A percentile compares a stretch with the other conserved stretches of the same genome.
phyloP scores from a whole-genome alignment of 2,888 invertebrate species.

The Gasteruption jaculator region DNA sequence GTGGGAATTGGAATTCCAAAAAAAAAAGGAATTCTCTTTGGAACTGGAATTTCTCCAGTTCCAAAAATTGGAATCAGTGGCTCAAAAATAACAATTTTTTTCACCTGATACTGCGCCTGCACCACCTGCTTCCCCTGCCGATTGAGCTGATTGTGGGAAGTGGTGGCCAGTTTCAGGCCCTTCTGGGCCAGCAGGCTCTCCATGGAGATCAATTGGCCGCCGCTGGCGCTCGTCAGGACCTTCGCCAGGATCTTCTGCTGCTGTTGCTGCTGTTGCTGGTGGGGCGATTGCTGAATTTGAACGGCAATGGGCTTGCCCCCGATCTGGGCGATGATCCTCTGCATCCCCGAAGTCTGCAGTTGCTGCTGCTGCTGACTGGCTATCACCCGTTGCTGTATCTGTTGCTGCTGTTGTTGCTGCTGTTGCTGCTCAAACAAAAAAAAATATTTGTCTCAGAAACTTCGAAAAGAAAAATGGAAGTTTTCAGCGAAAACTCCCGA shows the following conservation, averaged over 20 bases:
- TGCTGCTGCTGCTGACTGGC: slow-evolving; percentile 45
- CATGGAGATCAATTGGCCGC: slow-evolving; percentile 58
- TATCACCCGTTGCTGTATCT: slow-evolving; percentile 30
- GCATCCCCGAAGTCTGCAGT: slow-evolving; percentile 44
- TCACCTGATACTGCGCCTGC: slow-evolving; percentile 48
- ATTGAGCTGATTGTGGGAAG: slow-evolving; percentile 40
- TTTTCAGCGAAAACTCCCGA: too few species aligned
- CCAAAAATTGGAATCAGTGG: too few species aligned
- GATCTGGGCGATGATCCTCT: slow-evolving; percentile 48
- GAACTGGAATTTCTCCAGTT: too few species aligned
- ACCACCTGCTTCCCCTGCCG: slow-evolving; percentile 47
- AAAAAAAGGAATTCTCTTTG: too few species aligned
- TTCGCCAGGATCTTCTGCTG: slow-evolving; percentile 63
- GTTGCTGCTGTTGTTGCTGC: slow-evolving; percentile 32
- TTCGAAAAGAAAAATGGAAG: too few species aligned
- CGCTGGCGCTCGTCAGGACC: slow-evolving; percentile 66
- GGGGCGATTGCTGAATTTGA: slow-evolving; percentile 54
- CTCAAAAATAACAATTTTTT: slow-evolving; percentile 9
- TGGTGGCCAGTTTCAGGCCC: slow-evolving; percentile 44
- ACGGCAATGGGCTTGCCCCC: slow-evolving; percentile 51
- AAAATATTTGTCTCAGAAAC: too few species aligned
- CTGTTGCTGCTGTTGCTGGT: slow-evolving; percentile 51
- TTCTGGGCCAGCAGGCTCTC: slow-evolving; percentile 58
- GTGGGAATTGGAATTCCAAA: too few species aligned
- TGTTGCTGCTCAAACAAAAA: slow-evolving; percentile 30